Base-by-base conservation (phyloP, 2,888 invertebrate species). In the Zelleria hepariella region DNA sequence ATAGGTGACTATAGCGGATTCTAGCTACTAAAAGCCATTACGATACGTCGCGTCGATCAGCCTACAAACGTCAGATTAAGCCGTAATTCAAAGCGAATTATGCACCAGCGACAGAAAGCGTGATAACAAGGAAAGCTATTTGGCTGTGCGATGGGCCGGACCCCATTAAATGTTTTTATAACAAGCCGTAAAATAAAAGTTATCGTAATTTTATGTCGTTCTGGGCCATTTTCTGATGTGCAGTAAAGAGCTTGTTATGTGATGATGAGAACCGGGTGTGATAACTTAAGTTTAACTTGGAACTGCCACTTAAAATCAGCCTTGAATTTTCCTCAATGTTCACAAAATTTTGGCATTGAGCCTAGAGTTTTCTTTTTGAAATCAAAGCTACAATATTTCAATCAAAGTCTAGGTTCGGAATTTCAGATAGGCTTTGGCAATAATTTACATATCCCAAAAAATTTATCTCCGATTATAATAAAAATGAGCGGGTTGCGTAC, bases 51-150 rank as follows among this genome's bases (percentile, higher is more conserved):
- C 18, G 8, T 20, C n/a, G n/a, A 4, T 15, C 27, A 27, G 55
- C 55, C 55, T 56, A 56, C 18, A 56, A 56, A 56, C 55, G 55
- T 32, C 53, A 15, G 23, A 20, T 21, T 53, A 53, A 53, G 25
- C 53, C n/a, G 21, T 49, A 53, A 53, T 53, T 20, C 24, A 53
- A 15, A 23, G 24, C 25, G 24, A 24, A 23, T 42, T 42, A 42
- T 42, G 32, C 32, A 42, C 15, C 15, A 15, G 32, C 15, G 32
- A 42, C 32, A 42, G 32, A 42, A 42, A 42, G 32, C 32, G 32
- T 42, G 32, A 42, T 42, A 42, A 42, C 15, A 42, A 42, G 15
- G 10, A 42, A 21, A 51, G 51, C 15, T 42, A 15, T 42, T 15
- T 42, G 15, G 32, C 32, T 10, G 27, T 10, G 32, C 32, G 32